Evolutionary conservation across 2,797 vertebrate species (phyloP).

Genomic region (Lindbergichthys nudifrons): DNA sequence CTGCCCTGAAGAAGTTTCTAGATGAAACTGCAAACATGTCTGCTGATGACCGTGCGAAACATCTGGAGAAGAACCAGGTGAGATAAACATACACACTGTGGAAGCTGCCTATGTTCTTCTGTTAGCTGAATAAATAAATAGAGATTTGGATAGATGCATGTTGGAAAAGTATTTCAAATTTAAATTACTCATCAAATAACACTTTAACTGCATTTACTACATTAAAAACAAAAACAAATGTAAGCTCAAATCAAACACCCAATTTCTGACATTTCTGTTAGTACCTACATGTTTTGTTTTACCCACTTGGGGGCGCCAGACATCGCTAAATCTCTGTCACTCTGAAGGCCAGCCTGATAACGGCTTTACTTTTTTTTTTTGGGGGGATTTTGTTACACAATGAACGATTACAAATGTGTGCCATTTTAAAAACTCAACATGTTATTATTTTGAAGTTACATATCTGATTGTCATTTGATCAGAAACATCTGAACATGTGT

Average conservation of each 20-base stretch:
- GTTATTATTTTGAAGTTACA: too few relatives aligned
- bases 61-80: conserved; percentile 93
- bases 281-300: background rate
- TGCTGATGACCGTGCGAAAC: conserved; percentile 91
- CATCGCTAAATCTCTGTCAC: background rate
- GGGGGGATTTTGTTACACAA: background rate
- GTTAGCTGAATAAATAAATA: background rate
- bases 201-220: background rate
- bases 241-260: background rate
- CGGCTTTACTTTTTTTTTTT: too few relatives aligned
- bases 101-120: background rate
- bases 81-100: background rate
- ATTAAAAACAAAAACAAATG: background rate
- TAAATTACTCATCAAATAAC: background rate
- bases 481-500: background rate
- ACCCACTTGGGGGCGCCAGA: conserved; percentile 61
- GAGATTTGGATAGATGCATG: background rate
- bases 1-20: conserved; percentile 92
- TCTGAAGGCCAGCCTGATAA: too few relatives aligned
- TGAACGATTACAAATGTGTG: background rate
- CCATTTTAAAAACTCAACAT: background rate
- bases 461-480: background rate
- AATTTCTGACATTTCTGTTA: background rate
- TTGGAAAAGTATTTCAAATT: background rate
- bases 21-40: conserved; percentile 90